Base-by-base conservation (phyloP, 2,113 vertebrate genomes). In the Sinocyclocheilus grahami region DNA sequence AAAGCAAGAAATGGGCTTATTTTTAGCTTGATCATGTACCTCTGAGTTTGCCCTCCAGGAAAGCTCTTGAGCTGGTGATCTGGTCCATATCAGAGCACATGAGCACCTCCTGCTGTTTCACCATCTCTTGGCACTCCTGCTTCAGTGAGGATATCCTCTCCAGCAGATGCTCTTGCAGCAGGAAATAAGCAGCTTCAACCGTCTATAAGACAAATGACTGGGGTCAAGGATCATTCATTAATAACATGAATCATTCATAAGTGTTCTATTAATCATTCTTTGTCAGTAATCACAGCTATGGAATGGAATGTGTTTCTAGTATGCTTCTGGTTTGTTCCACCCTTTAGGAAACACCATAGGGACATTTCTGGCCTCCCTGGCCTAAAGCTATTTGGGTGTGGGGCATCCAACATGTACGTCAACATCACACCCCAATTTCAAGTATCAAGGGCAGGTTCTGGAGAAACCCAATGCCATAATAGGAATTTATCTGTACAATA, bases 81-180 rank as follows among this genome's bases (percentile, higher is more conserved):
- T 97, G 97, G 92, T 97, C 97, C 96, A 98, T 97, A 90, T 98
- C 95, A 0, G 97, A 97, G 86, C 96, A 96, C 90, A 98, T 95
- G n/a, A 94, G 95, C 24, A 95, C 95, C 87, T 97, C 96, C 83
- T 97, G 95, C 79, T 93, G 93, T 85, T 93, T 93, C 1, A 88
- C 91, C 46, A 92, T 89, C 11, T 87, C 82, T 84, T 91, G 92
- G 88, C 97, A 98, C 83, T 97, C 96, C 46, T 96, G 94, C 91
- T 97, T 97, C 92, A 99, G 92, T 4, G 90, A 88, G 0, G 84
- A 90, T 63, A 98, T 88, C 27, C 94, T 95, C 80, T 95, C 94
- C 51, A 94, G 42, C 58, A 98, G 94, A 75, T 95, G 94, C 76
- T 96, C 93, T 90, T 95, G 96, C 60, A 98, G 94, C 93, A 97